Evolutionary conservation across 2,888 invertebrate genomes (phyloP), one percentile per base, ranked within the genome.

Genomic region (Oscheius myriophilus): DNA sequence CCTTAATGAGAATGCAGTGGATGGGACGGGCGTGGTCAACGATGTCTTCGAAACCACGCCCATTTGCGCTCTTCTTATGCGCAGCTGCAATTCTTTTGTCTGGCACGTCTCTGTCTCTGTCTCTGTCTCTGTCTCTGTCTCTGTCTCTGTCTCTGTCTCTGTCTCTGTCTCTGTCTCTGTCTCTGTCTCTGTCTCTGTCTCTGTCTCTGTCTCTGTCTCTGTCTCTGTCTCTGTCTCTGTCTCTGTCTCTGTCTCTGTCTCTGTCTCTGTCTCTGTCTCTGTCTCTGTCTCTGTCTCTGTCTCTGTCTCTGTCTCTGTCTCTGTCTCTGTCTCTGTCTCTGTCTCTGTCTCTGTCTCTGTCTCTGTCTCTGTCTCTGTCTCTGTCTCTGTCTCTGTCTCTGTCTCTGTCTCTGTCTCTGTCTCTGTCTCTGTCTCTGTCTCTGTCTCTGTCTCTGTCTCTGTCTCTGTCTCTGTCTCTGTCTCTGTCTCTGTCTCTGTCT

Each of bases 121-220:
- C 46, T 46, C 46, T 11, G 6, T 46, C 46, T 46, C 46, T 46
- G 6, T 46, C 46, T 46, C 6, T 46, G 46, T 46, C 46, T 46
- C 46, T 12, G n/a, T 46, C 46, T 46, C 46, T 46, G 16, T 12
- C 46, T 46, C 46, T 18, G 11, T 46, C 46, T 3, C 46, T 46
- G n/a, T 46, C 18, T 46, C 46, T 46, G 4, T 46, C 46, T 43
- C 46, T 46, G n/a, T 46, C 46, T 46, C n/a, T 18, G 2, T 18
- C 46, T 18, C 46, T 12, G 6, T 18, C 6, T 46, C 12, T 46
- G 6, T 46, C 3, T 16, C 3, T 46, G 2, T 18, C 18, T 11
- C 18, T 46, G 2, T 46, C 46, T 46, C 46, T 4, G 11, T 7
- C 3, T 11, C 16, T 46, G 3, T 46, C 12, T 11, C 46, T 46